Conservation (phyloP, 2,113 vertebrate species). For the Tenrec ecaudatus region DNA sequence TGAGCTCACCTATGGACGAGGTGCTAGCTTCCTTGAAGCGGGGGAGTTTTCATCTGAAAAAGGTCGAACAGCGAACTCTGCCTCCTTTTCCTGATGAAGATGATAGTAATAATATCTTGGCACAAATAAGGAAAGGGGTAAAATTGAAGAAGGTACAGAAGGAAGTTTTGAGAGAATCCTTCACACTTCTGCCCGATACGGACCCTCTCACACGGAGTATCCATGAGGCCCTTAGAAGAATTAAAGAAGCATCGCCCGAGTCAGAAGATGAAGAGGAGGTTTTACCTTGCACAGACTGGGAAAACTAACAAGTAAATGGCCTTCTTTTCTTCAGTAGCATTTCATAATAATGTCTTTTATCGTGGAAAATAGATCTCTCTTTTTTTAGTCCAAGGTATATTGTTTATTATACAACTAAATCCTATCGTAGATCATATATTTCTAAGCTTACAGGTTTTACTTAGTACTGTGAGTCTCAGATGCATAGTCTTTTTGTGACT, state of each 20-base stretch:
- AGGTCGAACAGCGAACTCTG: conserved; percentile 96
- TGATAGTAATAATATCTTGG: conserved; percentile 97
- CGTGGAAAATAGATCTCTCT: neutral
- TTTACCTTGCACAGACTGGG: conserved; percentile 96
- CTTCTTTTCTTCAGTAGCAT: conserved; percentile 3
- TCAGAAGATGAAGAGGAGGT: conserved; percentile 97
- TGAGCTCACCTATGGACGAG: conserved; percentile 99
- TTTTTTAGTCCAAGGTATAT: neutral
- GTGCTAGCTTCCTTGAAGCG: conserved; percentile 98
- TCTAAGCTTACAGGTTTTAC: conserved; percentile 44
- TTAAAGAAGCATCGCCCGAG: conserved; percentile 98
- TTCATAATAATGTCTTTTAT: neutral
- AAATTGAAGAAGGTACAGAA: conserved; percentile 96
- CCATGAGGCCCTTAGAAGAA: conserved; percentile 96
- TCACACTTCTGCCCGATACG: conserved; percentile 90
- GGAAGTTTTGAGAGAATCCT: conserved; percentile 90
- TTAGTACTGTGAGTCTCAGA: conserved; percentile 36
- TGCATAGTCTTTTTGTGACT: neutral
- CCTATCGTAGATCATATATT: conserved; percentile 27
- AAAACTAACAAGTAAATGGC: conserved; percentile 90
- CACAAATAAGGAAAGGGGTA: conserved; percentile 97
- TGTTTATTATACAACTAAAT: neutral
- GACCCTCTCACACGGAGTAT: conserved; percentile 98
- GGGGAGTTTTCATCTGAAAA: conserved; percentile 97
- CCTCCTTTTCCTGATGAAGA: conserved; percentile 96